Base-by-base conservation (phyloP, 2,888 invertebrate genomes). In the Athrips mouffetella region DNA sequence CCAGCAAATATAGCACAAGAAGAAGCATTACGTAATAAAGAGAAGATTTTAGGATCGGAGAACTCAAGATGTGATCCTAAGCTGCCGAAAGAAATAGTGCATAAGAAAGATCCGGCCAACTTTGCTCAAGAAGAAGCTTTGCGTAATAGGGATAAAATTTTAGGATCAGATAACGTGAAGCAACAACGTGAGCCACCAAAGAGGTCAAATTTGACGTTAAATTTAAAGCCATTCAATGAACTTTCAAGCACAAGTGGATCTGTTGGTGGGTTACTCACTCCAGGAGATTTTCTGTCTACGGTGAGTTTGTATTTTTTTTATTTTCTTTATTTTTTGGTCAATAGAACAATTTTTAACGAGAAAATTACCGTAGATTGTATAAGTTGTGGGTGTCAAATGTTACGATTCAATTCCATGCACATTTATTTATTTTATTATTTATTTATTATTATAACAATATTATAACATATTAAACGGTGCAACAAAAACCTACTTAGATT, bases 21-120 rank as follows among this genome's bases (percentile, higher is more conserved):
- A 56, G 80, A 86, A 55, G 89, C 87, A 2, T 40, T 76, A 16
- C 67, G 69, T 1, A 85, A 84, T 58, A 87, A 57, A 54, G 66
- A 62, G 30, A 86, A 70, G 53, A 51, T 67, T 65, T 41, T 69
- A 27, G 62, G 69, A 55, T 62, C 48, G 67, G 20, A 68, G 10
- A 27, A 10, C 2, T 8, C 7, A 10, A 8, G 7, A 89, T 91
- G 0, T 92, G 93, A 65, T 92, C 90, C 55, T n/a, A 90, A 89
- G 46, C 69, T 89, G 2, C 82, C 86, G 4, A 31, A 63, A 0
- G 70, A 71, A 53, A 50, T 51, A n/a, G 7, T 54, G 8, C 33
- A 49, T 16, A 67, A 63, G 47, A 77, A 67, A 15, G 76, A 77
- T 41, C 77, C 78, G 1, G 67, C 68, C 0, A 87, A 82, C 55